Base-by-base conservation (phyloP, 2,888 invertebrate genomes). In the Cyaniris semiargus region DNA sequence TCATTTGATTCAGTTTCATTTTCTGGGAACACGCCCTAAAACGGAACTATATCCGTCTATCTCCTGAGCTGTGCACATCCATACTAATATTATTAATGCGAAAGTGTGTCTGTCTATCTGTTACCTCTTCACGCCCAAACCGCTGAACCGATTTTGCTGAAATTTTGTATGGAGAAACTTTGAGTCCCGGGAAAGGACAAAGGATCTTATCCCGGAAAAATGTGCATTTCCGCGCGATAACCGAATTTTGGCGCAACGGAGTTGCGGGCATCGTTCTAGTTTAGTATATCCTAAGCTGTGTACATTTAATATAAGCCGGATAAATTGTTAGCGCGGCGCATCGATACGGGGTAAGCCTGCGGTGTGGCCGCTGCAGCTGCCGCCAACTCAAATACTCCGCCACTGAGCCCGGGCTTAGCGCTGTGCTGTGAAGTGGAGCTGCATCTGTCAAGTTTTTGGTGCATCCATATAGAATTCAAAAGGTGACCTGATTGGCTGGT, bases 321-420 rank as follows among this genome's bases (percentile, higher is more conserved):
- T 66, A 66, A 18, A 66, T 66, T 31, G 60, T 66, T 13, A 23
- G 23, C 27, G 27, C 27, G 66, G 31, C 7, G 66, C 66, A 15
- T 13, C 66, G 27, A 66, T 66, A 27, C 48, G 23, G 60, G 23
- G 13, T 60, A 60, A 60, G 10, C 23, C 60, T 60, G 60, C 23
- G 23, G 60, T 23, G 60, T 60, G 60, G 23, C 60, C 10, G 58
- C 70, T 38, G 76, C 75, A 58, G 76, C 74, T 74, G 76, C 72
- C 48, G 48, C 70, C 78, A 76, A 76, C 66, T 76, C 78, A 78
- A 78, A 78, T 76, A 76, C 76, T 76, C 76, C 56, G 78, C 78
- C 74, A 70, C 76, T 78, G 78, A 78, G 70, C 78, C 72, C 76
- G 8, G 13, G 60, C 60, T 60, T 13, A 60, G 60, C 60, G 60